Base-by-base conservation (phyloP, 1,140 invertebrate genomes). In the Melanaphis sacchari region DNA sequence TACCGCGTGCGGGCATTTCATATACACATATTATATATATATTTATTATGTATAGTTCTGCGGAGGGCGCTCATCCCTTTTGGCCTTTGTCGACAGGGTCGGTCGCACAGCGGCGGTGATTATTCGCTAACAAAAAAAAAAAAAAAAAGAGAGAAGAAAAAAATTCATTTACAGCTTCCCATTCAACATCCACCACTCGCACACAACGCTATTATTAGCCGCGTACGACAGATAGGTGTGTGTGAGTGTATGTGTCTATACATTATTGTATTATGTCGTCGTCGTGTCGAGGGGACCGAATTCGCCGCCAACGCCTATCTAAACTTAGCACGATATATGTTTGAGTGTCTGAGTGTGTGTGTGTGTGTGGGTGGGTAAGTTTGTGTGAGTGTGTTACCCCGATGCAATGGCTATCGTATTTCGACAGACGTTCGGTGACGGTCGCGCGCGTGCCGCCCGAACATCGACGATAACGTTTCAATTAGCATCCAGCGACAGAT, bases 141-240 rank as follows among this genome's bases (percentile, higher is more conserved):
- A 85, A 43, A 87, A 46, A 49, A 49, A 21, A 49, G 18, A 87
- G 31, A 46, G 3, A 18, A 43, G 24, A 87, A 43, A 87, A 87
- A 87, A 87, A 87, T n/a, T 8, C 84, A 87, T 87, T 41, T 87
- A 87, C 84, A 87, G 84, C 84, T 87, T 87, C 84, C 41, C 41
- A 26, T n/a, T 43, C 26, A 43, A 31, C 26, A 9, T 40, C 24
- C 38, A 41, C 38, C 38, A 84, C 26, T n/a, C 85, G 43, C 43
- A 18, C 31, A n/a, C 85, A 46, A 46, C 43, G 36, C 36, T 38
- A 82, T 76, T 76, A 76, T 76, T 76, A 76, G 59, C 59, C 59
- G 59, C 59, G 59, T 76, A 36, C 59, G 59, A 76, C 21, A 76
- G 59, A 76, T 76, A 76, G 59, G 59, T 76, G 21, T 76, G 59